Evolutionary conservation across 2,888 invertebrate genomes (phyloP), one percentile per base, ranked within the genome.

Genomic region (Nematopogon swammerdamellus): DNA sequence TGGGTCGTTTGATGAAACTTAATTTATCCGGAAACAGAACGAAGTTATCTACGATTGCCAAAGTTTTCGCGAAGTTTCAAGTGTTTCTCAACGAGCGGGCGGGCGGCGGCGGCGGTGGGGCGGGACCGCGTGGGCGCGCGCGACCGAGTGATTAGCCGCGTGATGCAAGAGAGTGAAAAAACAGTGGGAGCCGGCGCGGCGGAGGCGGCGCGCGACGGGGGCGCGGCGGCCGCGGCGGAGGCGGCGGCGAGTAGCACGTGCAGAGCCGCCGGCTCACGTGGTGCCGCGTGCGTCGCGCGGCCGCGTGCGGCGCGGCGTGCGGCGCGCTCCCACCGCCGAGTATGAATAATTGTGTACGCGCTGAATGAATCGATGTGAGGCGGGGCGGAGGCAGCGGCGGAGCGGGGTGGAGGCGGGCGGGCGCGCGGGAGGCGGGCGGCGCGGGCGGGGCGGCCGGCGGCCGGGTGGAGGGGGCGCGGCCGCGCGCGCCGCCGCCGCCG

Each of bases 311-410:
- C 66, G 66, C 67, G 63, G 65, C 59, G 65, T 62, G 60, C 50
- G 50, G 65, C 70, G 67, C 64, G 67, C 67, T 65, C 64, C 36
- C 44, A 65, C 70, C 63, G 67, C 63, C 65, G 51, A 69, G 70
- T 72, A 74, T 77, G 77, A 77, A 77, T 77, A 76, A 76, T 76
- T 74, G 75, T 75, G 67, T 70, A 71, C 68, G 67, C 67, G 71
- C 72, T 75, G 74, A 76, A 75, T 80, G 80, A 77, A 80, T 73
- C 77, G 79, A 80, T 72, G 75, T 72, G 75, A 74, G 74, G 67
- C 68, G 61, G 61, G 67, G 68, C 62, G 67, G 60, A 18, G 50
- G 65, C 61, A 63, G 65, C 60, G 63, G 63, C 64, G 60, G 69
- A 60, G 63, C n/a, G n/a, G n/a, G n/a, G n/a, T 55, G 49, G 51